These are phyloP conservation scores for Scaptodrosophila latifasciaeformis DNA, from an alignment of 2,888 invertebrate genomes.

Conservation along the genomic window DNA sequence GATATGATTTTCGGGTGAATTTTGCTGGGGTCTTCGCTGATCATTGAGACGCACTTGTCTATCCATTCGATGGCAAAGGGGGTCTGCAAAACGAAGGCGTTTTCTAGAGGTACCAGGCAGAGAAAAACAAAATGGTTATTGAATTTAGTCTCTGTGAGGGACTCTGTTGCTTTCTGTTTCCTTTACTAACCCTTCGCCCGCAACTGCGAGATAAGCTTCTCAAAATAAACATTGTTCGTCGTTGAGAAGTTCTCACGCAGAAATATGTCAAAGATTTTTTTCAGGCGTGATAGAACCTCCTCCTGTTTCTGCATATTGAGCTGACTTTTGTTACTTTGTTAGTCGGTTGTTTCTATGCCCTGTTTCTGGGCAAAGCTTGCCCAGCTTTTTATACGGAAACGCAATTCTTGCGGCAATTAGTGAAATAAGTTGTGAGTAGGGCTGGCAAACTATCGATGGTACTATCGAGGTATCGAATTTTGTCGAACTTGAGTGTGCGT, in stretches of 20 bases:
- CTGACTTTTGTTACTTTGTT: conserved; percentile 1
- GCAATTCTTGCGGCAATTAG: conserved; percentile 34
- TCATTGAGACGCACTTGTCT: conserved; percentile 72
- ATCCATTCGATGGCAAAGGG: conserved; percentile 76
- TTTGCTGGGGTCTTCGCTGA: conserved; percentile 66
- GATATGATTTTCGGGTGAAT: conserved; percentile 77
- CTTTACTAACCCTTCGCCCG: conserved; percentile 76
- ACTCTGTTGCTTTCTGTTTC: too few relatives aligned
- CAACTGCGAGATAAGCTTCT: conserved; percentile 80
- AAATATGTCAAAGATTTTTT: conserved; percentile 65
- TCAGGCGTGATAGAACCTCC: conserved; percentile 54
- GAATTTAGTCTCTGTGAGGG: too few relatives aligned
- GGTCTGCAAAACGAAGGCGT: conserved; percentile 68
- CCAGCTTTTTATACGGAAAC: too few relatives aligned
- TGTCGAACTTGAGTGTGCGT: too few relatives aligned
- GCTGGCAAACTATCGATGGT: too few relatives aligned
- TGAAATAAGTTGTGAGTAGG: too few relatives aligned
- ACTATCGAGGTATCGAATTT: too few relatives aligned
- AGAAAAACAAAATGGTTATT: conserved; percentile 62
- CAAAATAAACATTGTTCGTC: conserved; percentile 79
- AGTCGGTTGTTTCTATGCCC: conserved; percentile 3
- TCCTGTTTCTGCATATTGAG: conserved; percentile 55
- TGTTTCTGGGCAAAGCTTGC: too few relatives aligned
- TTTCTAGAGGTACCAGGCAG: too few relatives aligned
- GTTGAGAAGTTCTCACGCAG: conserved; percentile 62